phyloP scores from a whole-genome alignment of 2,888 invertebrate genomes.

The Melinaea menophilus region DNA sequence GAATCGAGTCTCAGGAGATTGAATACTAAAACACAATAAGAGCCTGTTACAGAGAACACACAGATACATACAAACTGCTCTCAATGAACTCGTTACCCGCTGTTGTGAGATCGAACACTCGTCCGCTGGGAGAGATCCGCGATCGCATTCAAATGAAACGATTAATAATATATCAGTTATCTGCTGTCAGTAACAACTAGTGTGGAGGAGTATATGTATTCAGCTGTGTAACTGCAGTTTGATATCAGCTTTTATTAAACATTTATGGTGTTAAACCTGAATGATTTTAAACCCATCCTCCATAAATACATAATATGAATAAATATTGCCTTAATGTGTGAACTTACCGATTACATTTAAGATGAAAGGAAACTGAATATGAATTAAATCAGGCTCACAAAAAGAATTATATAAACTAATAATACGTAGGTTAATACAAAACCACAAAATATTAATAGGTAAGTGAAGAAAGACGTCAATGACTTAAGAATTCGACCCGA shows the following conservation, averaged over 20 bases:
- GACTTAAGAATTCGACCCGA: too few species aligned
- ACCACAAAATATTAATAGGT: too few species aligned
- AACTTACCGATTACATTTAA: too few species aligned
- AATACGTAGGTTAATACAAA: too few species aligned
- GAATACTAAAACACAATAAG: slow-evolving; percentile 6
- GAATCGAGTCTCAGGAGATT: slow-evolving; percentile 5
- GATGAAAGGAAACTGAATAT: too few species aligned
- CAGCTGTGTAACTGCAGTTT: not conserved
- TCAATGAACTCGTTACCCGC: slow-evolving; percentile 6
- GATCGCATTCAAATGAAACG: slow-evolving; percentile 1
- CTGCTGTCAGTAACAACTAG: not conserved
- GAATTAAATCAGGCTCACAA: too few species aligned
- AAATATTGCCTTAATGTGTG: too few species aligned
- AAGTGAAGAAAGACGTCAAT: too few species aligned
- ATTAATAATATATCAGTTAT: slow-evolving; percentile 3
- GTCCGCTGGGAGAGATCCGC: not conserved
- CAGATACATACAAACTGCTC: slow-evolving; percentile 4
- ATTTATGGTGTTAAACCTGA: too few species aligned
- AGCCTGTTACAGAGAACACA: slow-evolving; percentile 8
- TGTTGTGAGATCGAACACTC: not conserved
- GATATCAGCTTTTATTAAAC: not conserved
- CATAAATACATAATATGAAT: too few species aligned
- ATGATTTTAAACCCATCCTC: too few species aligned
- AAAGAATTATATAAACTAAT: too few species aligned
- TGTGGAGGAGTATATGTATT: not conserved